Evolutionary conservation across 2,113 vertebrate species (phyloP), one percentile per base, ranked within the genome.

Genomic region (Xyrauchen texanus): DNA sequence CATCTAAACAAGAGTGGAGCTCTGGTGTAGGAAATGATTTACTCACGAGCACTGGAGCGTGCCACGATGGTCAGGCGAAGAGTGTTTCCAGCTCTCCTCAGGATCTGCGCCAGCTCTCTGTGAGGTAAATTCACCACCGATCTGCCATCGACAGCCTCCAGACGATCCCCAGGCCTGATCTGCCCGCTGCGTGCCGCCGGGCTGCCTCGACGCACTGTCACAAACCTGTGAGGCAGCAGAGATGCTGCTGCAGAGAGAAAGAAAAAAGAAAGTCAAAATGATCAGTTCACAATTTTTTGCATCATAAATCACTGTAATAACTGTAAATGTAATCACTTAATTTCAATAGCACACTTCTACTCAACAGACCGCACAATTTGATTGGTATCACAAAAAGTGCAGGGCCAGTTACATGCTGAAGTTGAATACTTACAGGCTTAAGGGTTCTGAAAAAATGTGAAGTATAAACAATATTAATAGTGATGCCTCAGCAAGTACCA

Each of bases 161-260:
- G 72, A 3, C 91, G 92, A 78, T 94, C 93, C 4, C 93, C 93
- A 0, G 90, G 88, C 0, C 91, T 88, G 79, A 94, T 91, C 85
- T 91, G 90, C 5, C 92, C 92, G 0, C 93, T 93, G 77, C 93
- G 90, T 0, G 91, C 88, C 0, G 92, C 91, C 0, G 93, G 92
- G 75, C 92, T 93, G 81, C 91, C 90, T 21, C 91, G 88, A 3
- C 91, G 91, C 12, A 93, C 91, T 4, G 92, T 93, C 82, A 93
- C 91, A 51, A 93, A 92, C 60, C 92, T 91, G 75, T 93, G 93
- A 1, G 93, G 92, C 34, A 94, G 89, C 51, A 93, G 89, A 13
- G 93, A 93, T 0, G 85, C 82, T 4, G 93, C 92, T 93, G 81
- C 44, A 61, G 69, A 34, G 21, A 79, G 10, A 80, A 5, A 78